Evolutionary conservation across 2,888 invertebrate species (phyloP).

Genomic region (Erpobdella octoculata): DNA sequence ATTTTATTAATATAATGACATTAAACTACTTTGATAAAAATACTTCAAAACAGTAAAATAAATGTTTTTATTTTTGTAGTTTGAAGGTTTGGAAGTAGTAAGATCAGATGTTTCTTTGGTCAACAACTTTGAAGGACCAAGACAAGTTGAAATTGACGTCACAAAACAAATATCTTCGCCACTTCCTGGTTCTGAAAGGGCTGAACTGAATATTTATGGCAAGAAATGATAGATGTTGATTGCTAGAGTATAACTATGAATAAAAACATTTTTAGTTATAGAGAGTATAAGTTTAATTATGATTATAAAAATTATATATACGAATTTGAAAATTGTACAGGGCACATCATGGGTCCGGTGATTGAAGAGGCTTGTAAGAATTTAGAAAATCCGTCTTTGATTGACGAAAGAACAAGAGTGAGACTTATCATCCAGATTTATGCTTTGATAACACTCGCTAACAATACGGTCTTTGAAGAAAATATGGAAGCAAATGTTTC

Average conservation of each 20-base stretch:
- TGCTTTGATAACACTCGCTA: too few species aligned
- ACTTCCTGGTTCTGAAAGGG: not conserved
- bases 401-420: not conserved
- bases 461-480: too few species aligned
- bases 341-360: not conserved
- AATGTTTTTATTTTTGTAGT: not conserved
- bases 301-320: not conserved
- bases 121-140: not conserved
- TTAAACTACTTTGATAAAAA: not conserved
- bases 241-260: too few species aligned
- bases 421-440: too few species aligned
- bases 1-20: not conserved
- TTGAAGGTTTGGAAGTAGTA: not conserved
- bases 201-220: not conserved
- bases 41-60: not conserved
- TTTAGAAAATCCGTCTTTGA: not conserved
- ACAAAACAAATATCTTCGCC: not conserved
- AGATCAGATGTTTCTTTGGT: not conserved
- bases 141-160: not conserved
- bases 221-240: too few species aligned
- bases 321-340: not conserved
- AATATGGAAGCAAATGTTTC: too few species aligned
- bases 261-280: not conserved
- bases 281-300: not conserved
- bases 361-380: not conserved